Base-by-base conservation (phyloP, 2,797 vertebrate species). In the Pagetopsis macropterus region DNA sequence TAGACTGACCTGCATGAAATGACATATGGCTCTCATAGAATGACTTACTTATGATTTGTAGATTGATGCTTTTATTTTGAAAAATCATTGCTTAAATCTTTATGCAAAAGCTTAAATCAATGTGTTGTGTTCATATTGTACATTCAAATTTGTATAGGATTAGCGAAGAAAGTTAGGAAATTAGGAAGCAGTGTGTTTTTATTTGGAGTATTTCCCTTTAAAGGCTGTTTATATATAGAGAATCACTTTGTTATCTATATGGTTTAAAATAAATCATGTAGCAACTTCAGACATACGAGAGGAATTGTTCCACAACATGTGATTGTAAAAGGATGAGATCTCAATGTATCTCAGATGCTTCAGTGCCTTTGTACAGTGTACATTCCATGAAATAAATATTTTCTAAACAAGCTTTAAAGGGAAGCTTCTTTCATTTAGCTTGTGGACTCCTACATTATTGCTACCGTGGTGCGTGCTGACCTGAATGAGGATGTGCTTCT, bases 301-400 rank as follows among this genome's bases (percentile, higher is more conserved):
- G 66, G 40, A 83, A 82, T 78, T 78, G 65, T 70, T 85, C 43
- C 58, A 82, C 67, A 75, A 70, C 52, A 68, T 79, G 44, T 81
- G 74, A 89, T 78, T 83, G 76, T 88, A 69, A 83, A 37, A 70
- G 69, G 65, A 80, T 67, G 70, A 85, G 72, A 82, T 76, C 60
- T 75, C 51, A 65, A 17, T 68, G 70, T 72, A 76, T 86, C 76
- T 87, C 85, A 84, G 57, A 88, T 74, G 72, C 81, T 84, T 81
- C 84, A 83, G 72, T 87, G 82, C 76, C 83, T 90, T 87, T 93
- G 92, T 92, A 94, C 92, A 94, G 88, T 92, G 90, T 91, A 93
- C 83, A 91, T 90, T 82, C 83, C 69, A 78, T 80, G 51, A 89
- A 93, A 93, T 92, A 89, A 91, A 92, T 88, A 88, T 93, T 90